A percentile compares a stretch with the other conserved stretches of the same genome.
Evolutionary conservation across 1,140 invertebrate genomes (phyloP).

Genomic region (Tetramorium parvispinum): DNA sequence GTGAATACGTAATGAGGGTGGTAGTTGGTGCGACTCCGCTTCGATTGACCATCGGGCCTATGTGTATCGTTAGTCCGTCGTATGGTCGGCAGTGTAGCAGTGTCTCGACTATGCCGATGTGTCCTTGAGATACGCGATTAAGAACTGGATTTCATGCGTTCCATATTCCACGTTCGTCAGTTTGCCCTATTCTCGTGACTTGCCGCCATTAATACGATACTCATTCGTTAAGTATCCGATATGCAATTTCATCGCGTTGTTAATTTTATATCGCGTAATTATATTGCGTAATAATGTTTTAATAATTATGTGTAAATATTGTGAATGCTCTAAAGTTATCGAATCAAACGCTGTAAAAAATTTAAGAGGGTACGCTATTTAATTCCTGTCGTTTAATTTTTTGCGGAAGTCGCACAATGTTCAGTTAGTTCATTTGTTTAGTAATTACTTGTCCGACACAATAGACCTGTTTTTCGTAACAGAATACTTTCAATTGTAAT

Average conservation of each 20-base stretch:
- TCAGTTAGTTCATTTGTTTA: not conserved
- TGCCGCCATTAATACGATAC: not conserved
- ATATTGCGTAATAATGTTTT: not conserved
- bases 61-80: not conserved
- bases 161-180: conserved; percentile 14
- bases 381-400: not conserved
- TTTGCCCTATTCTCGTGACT: conserved; percentile 11
- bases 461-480: not conserved
- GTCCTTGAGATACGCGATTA: conserved; percentile 58
- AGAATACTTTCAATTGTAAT: conserved; percentile 3
- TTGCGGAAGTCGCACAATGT: not conserved
- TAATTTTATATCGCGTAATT: conserved; percentile 1
- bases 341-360: not conserved
- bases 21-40: conserved; percentile 17
- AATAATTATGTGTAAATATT: not conserved
- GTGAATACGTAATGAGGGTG: conserved; percentile 63
- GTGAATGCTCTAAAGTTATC: not conserved
- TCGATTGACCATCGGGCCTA: conserved; percentile 59
- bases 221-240: not conserved
- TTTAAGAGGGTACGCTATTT: not conserved
- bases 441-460: not conserved
- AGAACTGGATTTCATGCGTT: conserved; percentile 57
- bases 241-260: not conserved
- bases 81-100: not conserved
- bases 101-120: conserved; percentile 4